Conservation (phyloP, 23 tunicate genomes). For the Ascidia mentula region DNA sequence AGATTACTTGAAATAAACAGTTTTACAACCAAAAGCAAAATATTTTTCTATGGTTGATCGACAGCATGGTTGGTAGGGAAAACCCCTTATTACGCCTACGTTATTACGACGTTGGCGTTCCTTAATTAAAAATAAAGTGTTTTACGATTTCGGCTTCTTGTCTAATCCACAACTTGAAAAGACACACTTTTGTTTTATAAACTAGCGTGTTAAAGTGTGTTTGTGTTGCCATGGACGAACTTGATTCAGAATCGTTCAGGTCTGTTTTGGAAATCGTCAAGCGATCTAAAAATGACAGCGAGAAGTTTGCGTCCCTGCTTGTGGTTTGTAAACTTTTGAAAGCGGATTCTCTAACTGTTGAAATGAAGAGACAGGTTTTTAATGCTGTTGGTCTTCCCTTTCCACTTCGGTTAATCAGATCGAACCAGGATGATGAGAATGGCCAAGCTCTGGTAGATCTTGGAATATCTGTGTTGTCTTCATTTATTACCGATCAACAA, state of each 20-base stretch:
- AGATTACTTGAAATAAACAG: too few relatives aligned
- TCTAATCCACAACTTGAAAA: too few relatives aligned
- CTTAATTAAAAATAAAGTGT: too few relatives aligned
- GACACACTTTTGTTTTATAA: too few relatives aligned
- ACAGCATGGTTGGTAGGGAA: too few relatives aligned
- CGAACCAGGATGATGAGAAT: slow-evolving; percentile 9
- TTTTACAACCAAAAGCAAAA: too few relatives aligned
- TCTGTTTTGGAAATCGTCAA: slow-evolving; percentile 30
- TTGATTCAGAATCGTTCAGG: neutral
- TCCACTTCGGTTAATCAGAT: slow-evolving; percentile 45
- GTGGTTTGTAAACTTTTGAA: slow-evolving; percentile 45
- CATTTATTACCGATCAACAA: slow-evolving; percentile 36
- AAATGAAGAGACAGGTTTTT: slow-evolving; percentile 36
- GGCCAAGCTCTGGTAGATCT: slow-evolving; percentile 1
- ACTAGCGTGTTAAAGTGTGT: too few relatives aligned
- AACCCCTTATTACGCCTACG: too few relatives aligned
- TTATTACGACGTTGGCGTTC: too few relatives aligned
- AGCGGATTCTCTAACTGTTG: slow-evolving; percentile 27
- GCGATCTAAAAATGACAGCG: slow-evolving; percentile 65
- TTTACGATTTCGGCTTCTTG: too few relatives aligned
- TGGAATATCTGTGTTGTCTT: slow-evolving; percentile 45
- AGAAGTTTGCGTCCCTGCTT: slow-evolving; percentile 81
- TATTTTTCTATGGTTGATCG: too few relatives aligned
- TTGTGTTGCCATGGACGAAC: neutral
- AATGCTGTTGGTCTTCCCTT: slow-evolving; percentile 62